Evolutionary conservation across 2,797 vertebrate species (phyloP).

Genomic region (Aselliscus stoliczkanus): DNA sequence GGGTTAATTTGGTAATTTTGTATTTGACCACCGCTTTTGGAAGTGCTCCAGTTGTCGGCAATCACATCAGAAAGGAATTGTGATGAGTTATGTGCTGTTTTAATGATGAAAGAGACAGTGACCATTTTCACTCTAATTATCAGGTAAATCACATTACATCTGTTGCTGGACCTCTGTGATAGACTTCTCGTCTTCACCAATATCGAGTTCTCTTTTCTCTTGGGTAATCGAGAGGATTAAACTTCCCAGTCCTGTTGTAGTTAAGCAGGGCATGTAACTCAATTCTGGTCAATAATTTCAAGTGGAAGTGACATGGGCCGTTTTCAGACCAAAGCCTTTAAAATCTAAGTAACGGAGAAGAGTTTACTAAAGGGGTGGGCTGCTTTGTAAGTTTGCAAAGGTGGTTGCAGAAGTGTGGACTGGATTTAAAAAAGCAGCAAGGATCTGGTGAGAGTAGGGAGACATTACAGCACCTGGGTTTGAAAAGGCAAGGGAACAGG

Average conservation of each 20-base stretch:
- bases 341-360: neutral
- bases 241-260: neutral
- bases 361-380: neutral
- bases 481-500: neutral
- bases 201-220: neutral
- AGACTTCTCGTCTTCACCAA: neutral
- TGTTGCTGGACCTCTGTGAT: neutral
- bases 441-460: too few relatives aligned
- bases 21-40: conserved; percentile 24
- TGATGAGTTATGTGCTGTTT: neutral
- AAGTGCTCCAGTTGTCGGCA: neutral
- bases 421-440: neutral
- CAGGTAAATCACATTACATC: neutral
- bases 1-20: conserved; percentile 52
- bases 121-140: neutral
- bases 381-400: neutral
- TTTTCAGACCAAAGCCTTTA: neutral
- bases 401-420: neutral
- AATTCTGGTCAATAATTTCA: neutral
- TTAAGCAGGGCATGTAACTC: neutral
- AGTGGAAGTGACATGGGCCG: neutral
- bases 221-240: neutral
- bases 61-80: neutral
- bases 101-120: neutral
- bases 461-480: neutral